Percentiles rank a stretch among this genome's conserved stretches.
These are phyloP conservation scores for Neocrepidodera transversa DNA, from an alignment of 2,888 invertebrate genomes.

Conservation along the genomic window DNA sequence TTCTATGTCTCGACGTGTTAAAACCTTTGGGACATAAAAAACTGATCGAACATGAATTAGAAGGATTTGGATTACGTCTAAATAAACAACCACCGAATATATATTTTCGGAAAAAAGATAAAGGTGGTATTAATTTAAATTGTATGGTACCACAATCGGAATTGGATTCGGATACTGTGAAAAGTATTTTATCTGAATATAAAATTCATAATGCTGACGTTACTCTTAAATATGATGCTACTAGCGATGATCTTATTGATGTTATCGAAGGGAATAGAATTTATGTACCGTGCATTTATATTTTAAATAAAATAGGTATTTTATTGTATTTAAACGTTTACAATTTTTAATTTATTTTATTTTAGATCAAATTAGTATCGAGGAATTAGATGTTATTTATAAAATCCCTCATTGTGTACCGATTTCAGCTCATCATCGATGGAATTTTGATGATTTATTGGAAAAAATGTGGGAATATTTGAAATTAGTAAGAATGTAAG, in stretches of 20 bases:
- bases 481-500: conserved; percentile 89
- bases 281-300: conserved; percentile 97
- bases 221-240: conserved; percentile 91
- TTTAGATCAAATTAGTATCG: conserved; percentile 90
- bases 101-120: conserved; percentile 94
- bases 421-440: conserved; percentile 98
- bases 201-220: conserved; percentile 99
- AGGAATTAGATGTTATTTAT: conserved; percentile 97
- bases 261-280: conserved; percentile 98
- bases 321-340: no score
- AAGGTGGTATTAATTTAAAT: conserved; percentile 97
- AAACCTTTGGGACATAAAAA: conserved; percentile 97
- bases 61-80: conserved; percentile 95
- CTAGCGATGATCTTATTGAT: conserved; percentile 97
- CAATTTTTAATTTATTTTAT: no score
- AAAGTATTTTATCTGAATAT: conserved; percentile 95
- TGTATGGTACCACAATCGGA: conserved; percentile 90
- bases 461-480: conserved; percentile 99
- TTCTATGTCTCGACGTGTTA: conserved; percentile 95
- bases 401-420: conserved; percentile 99
- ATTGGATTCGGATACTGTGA: conserved; percentile 92
- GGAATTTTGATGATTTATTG: conserved; percentile 98
- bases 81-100: conserved; percentile 99
- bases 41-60: conserved; percentile 95
- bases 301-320: conserved; percentile 99